Conservation (phyloP, 2,113 vertebrate species). For the Podarcis cretensis region DNA sequence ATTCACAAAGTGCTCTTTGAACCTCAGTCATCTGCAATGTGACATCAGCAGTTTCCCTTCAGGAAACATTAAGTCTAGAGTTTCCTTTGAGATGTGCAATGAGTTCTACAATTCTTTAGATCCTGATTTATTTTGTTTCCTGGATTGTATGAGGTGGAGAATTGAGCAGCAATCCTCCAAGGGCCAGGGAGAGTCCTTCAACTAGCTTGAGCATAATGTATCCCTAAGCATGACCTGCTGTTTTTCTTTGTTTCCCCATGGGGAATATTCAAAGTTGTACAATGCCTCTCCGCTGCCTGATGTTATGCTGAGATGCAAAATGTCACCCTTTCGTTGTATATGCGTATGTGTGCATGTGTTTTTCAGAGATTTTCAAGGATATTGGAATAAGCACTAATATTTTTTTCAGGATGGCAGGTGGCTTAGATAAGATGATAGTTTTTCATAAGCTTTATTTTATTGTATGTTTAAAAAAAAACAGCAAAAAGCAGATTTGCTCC, state of each 20-base stretch:
- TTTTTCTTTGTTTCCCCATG: neutral
- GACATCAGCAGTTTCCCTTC: neutral
- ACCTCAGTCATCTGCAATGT: neutral
- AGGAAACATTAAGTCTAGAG: neutral
- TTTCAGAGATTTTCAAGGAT: too few relatives aligned
- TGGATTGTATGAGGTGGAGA: neutral
- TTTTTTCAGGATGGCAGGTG: too few relatives aligned
- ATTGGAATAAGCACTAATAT: too few relatives aligned
- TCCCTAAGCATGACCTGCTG: neutral
- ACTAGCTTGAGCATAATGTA: neutral
- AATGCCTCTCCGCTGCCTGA: neutral
- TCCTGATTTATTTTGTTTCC: neutral
- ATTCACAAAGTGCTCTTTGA: neutral
- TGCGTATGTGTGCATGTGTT: too few relatives aligned
- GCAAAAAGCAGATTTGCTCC: too few relatives aligned
- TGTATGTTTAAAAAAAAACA: too few relatives aligned
- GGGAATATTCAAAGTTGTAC: neutral
- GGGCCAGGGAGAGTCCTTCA: neutral
- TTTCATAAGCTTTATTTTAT: too few relatives aligned
- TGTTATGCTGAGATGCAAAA: neutral
- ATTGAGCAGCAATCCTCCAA: neutral
- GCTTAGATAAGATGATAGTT: too few relatives aligned
- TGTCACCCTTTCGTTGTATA: too few relatives aligned
- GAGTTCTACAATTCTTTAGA: neutral
- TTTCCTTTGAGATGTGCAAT: neutral